Evolutionary conservation across 2,888 invertebrate species (phyloP), one percentile per base, ranked within the genome.

Genomic region (Hemithea aestivaria): DNA sequence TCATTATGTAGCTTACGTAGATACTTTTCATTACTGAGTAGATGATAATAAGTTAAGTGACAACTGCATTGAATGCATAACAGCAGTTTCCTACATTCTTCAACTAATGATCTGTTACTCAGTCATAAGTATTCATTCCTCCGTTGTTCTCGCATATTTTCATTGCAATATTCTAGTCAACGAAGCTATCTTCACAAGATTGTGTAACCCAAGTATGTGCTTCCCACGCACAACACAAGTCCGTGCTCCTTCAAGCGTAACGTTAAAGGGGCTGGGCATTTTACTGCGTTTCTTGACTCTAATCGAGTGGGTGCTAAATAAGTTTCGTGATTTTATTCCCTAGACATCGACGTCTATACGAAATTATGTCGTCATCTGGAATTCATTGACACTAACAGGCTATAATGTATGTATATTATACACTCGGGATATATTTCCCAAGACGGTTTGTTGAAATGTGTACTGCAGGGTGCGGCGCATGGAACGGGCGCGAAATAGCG

Each of bases 151-250:
- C 20, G 41, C 41, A 47, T 46, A 53, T 49, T 53, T 54, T 36
- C 45, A 38, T 44, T 44, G 47, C 51, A 58, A 59, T 59, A 54
- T 56, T 54, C 50, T 68, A 56, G 58, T 56, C 56, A 53, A 66
- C 63, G 65, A 67, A 75, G 70, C 69, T 72, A 73, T 75, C 73
- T 75, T 73, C 67, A 58, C 63, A 66, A 73, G 76, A 78, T 83
- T 81, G 79, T 82, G 84, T 80, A 83, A 83, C 73, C 63, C 66
- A 77, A 85, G 82, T 74, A 74, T 82, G 79, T 79, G 76, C 74
- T 85, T 85, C 85, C 85, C 85, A 87, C 85, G 84, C 81, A 73
- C 67, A 62, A 70, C 69, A 69, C 69, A 66, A 68, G 70, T 57
- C 61, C 45, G 54, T 47, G 56, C 56, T 70, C 73, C 74, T 66